Evolutionary conservation across 2,888 invertebrate genomes (phyloP), one percentile per base, ranked within the genome.

Genomic region (Crematogaster levior): DNA sequence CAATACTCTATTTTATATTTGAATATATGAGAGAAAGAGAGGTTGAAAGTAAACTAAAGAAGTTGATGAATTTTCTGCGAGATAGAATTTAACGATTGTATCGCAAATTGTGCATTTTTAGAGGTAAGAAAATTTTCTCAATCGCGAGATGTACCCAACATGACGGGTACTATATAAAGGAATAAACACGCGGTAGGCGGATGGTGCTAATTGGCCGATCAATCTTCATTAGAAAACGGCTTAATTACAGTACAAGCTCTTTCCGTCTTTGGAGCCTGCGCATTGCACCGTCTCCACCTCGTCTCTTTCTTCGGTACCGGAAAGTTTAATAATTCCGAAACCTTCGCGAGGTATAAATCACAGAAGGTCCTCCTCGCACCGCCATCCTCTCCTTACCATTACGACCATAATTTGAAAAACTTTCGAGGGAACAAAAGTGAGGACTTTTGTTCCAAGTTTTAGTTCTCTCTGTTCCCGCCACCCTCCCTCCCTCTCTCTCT

Each of bases 371-470:
- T 68, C 75, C 85, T 86, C 83, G 84, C 84, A 53, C 79, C 84
- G 61, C 73, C 86, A 81, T 79, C 84, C 80, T 80, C 88, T 88
- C 82, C 89, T 86, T 87, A 75, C 84, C 85, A 73, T 85, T 84
- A 86, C 89, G 92, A 91, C 91, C 92, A 93, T 93, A 93, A 93
- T 93, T 93, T 91, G 93, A 93, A 93, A 93, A 93, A 93, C 93
- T 93, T 93, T 93, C 87, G 90, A 87, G 85, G 86, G 92, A 93
- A 93, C 93, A 93, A 93, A 93, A 93, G 93, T 93, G 90, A 91
- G 91, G 91, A 93, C 93, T 93, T 93, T 93, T 93, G 93, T 93
- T 93, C 93, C 93, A 93, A 93, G 93, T 93, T 93, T 91, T 92
- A 93, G 92, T 91, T 91, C 90, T 72, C 85, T 85, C 81, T 73